phyloP scores from a whole-genome alignment of 2,113 vertebrate genomes.

The Motacilla alba region DNA sequence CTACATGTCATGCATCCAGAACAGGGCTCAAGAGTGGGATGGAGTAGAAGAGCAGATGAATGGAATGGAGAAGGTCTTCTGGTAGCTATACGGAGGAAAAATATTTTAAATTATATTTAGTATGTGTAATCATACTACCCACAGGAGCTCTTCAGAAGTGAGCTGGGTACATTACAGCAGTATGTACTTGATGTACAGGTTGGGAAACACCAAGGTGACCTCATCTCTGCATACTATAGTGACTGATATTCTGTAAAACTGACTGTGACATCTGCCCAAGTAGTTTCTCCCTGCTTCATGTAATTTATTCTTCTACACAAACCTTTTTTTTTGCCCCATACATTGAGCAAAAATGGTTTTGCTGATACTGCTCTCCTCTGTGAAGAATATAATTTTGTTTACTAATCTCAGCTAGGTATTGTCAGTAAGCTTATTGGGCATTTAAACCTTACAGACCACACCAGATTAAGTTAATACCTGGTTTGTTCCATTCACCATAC shows the following conservation, averaged over 20 bases:
- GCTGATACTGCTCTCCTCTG: neutral
- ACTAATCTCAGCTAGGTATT: neutral
- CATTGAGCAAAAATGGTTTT: neutral
- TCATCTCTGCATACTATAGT: neutral
- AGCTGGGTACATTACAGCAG: neutral
- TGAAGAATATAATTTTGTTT: neutral
- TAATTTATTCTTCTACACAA: neutral
- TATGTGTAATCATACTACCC: neutral
- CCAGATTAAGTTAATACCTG: neutral
- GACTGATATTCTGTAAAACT: neutral
- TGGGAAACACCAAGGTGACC: neutral
- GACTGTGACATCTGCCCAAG: neutral
- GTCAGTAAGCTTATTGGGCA: neutral
- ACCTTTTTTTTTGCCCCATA: neutral
- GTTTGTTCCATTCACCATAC: neutral
- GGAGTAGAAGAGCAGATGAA: neutral
- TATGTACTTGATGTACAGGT: neutral
- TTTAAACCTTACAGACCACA: neutral
- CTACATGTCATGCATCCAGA: accelerated
- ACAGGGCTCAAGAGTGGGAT: neutral
- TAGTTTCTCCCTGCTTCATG: neutral
- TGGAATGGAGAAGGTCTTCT: neutral
- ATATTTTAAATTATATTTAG: neutral
- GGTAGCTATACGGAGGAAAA: neutral
- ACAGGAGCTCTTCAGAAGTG: neutral